These are phyloP conservation scores for Sebastes taczanowskii DNA, from an alignment of 2,797 vertebrate genomes.

Conservation along the genomic window DNA sequence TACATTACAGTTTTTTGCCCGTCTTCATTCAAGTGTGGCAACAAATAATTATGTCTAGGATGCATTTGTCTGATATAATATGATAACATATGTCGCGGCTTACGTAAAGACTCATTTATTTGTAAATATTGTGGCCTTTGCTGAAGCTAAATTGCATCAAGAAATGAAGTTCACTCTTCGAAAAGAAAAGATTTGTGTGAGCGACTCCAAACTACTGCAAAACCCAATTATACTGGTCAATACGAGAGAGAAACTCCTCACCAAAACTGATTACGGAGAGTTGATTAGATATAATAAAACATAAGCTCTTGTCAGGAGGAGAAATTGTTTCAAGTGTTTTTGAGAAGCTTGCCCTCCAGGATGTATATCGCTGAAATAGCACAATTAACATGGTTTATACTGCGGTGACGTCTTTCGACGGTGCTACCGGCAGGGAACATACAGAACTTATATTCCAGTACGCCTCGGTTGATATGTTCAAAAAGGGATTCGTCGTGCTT, in stretches of 20 bases:
- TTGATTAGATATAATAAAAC: conserved; percentile 14
- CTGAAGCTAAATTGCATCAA: not conserved
- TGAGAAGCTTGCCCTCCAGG: not conserved
- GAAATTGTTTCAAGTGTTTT: not conserved
- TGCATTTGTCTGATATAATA: not conserved
- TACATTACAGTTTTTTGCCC: not conserved
- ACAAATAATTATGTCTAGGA: not conserved
- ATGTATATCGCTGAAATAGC: not conserved
- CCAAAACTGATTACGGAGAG: conserved; percentile 4
- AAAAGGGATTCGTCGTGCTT: conserved; percentile 51
- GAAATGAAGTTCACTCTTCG: not conserved
- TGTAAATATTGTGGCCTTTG: not conserved
- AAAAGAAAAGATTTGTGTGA: not conserved
- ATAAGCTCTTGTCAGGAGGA: not conserved
- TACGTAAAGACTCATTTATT: not conserved
- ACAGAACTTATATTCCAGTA: conserved; percentile 2
- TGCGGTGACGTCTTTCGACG: conserved; percentile 20
- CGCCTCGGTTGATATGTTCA: conserved; percentile 20
- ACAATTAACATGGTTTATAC: conserved; percentile 23
- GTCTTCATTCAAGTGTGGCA: not conserved
- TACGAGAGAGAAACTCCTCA: not conserved
- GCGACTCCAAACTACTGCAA: not conserved
- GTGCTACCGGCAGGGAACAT: conserved; percentile 39
- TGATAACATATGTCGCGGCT: not conserved
- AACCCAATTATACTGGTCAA: not conserved